Evolutionary conservation across 1,140 invertebrate species (phyloP), one percentile per base, ranked within the genome.

Genomic region (Phenacoccus solenopsis): DNA sequence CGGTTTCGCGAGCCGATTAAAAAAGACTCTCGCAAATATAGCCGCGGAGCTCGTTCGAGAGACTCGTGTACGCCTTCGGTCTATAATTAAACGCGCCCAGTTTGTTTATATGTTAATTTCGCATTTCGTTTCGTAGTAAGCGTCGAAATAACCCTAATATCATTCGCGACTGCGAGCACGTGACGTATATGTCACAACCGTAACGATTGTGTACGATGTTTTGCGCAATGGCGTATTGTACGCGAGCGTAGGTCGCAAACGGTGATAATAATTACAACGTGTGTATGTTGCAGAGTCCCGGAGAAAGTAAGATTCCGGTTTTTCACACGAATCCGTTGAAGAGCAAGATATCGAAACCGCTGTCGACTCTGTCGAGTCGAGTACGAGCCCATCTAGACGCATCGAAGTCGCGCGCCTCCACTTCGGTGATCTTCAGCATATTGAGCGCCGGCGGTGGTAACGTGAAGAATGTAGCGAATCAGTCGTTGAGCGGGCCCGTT

Each of bases 261-360:
- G 12, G 3, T 2, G 3, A 49, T 49, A 49, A 49, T 49, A 49
- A 49, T 32, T 32, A 2, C 16, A n/a, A 49, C 20, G 38, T 49
- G 71, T 71, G 70, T 70, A 72, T 74, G 70, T 76, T 77, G 4
- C 76, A 79, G 78, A 73, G 72, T 61, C 75, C 77, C 12, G 75
- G 74, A 57, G 78, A 78, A 38, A 78, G 77, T 71, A 76, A 75
- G 57, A 78, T 79, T 67, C 78, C 78, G 9, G 74, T 77, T 20
- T 69, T 76, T 49, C 71, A 73, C 70, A 70, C 71, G 59, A 75
- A 70, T 70, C 74, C 71, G 59, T 72, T 73, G 70, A 57, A 73
- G 24, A 72, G 72, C 25, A 28, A 74, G 35, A 71, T 76, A 30
- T 73, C 72, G 22, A 67, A 70, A 12, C 73, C 73, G 16, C 72